These are phyloP conservation scores for Remorina albescens DNA, from an alignment of 2,797 vertebrate genomes.

Conservation along the genomic window DNA sequence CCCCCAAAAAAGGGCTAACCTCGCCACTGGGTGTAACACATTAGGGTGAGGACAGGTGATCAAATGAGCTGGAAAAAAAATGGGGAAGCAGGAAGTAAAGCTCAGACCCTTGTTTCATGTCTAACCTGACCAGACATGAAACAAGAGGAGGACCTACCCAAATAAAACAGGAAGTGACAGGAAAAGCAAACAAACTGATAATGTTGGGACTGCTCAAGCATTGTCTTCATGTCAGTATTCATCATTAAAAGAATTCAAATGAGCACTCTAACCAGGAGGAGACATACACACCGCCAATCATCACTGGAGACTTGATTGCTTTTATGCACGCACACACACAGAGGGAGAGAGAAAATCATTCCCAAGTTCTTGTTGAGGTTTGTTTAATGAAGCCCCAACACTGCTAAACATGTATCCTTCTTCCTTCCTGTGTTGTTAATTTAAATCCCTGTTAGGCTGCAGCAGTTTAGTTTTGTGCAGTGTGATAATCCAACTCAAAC, in stretches of 20 bases:
- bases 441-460: slow-evolving; percentile 52
- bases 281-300: slow-evolving; percentile 53
- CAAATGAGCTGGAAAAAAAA: no score
- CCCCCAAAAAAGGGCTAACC: no score
- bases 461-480: slow-evolving; percentile 36
- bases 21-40: no score
- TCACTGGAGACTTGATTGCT: slow-evolving; percentile 52
- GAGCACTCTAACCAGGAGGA: slow-evolving; percentile 51
- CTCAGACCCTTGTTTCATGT: no score
- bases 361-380: slow-evolving; percentile 51
- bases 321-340: slow-evolving; percentile 25
- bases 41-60: no score
- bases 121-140: no score
- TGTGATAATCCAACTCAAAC: slow-evolving; percentile 10
- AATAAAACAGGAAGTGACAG: no score
- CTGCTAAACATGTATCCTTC: slow-evolving; percentile 58
- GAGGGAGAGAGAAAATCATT: slow-evolving; percentile 20
- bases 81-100: no score
- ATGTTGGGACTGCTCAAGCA: slow-evolving; percentile 44
- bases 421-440: slow-evolving; percentile 57
- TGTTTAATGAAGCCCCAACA: slow-evolving; percentile 66
- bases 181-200: no score
- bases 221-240: slow-evolving; percentile 57
- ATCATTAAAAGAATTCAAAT: slow-evolving; percentile 68
- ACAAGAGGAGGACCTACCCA: no score